Evolutionary conservation across 35 echinoderm and acorn worm species (phyloP).

Genomic region (Chiridota heheva): DNA sequence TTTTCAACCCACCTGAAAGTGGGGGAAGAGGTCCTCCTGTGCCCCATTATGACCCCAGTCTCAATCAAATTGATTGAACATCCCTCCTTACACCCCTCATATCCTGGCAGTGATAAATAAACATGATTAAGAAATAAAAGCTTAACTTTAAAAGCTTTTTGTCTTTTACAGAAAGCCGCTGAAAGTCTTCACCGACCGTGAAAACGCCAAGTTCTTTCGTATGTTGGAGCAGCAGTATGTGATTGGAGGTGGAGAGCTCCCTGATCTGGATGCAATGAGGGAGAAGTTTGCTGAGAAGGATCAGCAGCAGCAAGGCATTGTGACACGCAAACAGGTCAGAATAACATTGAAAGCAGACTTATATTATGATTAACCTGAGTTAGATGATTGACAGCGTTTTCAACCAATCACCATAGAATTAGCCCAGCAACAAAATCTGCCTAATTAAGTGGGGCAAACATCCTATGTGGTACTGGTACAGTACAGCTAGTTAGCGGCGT

Average conservation of each 20-base stretch:
- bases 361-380: neutral
- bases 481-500: too few relatives aligned
- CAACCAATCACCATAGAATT: neutral
- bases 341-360: too few relatives aligned
- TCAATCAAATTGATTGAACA: too few relatives aligned
- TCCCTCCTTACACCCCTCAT: too few relatives aligned
- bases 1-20: too few relatives aligned
- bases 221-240: constrained; percentile 85
- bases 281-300: constrained; percentile 66
- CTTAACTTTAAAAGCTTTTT: too few relatives aligned
- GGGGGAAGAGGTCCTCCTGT: too few relatives aligned
- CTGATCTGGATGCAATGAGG: constrained; percentile 69
- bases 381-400: neutral
- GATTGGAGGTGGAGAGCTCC: constrained; percentile 42
- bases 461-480: too few relatives aligned
- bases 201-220: constrained; percentile 81
- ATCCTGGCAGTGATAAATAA: too few relatives aligned
- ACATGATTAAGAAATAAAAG: too few relatives aligned
- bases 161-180: constrained; percentile 62
- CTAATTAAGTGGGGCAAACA: too few relatives aligned
- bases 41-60: too few relatives aligned
- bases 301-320: constrained; percentile 45
- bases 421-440: neutral
- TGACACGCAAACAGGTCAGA: constrained; percentile 82
- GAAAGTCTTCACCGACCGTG: constrained; percentile 71